Base-by-base conservation (phyloP, 2,797 vertebrate genomes). In the Esox lucius region DNA sequence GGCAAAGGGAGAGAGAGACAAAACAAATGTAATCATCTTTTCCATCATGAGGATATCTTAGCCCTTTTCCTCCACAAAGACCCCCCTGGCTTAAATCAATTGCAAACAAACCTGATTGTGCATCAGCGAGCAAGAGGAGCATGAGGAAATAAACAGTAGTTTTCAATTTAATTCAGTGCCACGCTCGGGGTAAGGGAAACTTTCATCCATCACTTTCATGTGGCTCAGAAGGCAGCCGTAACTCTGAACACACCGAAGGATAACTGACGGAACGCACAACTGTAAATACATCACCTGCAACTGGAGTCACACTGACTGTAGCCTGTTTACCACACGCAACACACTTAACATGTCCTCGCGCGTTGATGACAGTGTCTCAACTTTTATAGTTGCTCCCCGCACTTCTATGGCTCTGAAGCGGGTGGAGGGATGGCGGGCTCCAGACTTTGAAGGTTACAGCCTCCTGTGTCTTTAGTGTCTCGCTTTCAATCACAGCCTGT, bases 181-280 rank as follows among this genome's bases (percentile, higher is more conserved):
- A 83, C 76, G 72, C 89, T 87, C 80, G 68, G 84, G 91, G 91
- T 76, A 81, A 78, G 91, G 87, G 83, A 87, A 92, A 93, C 92
- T 93, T 93, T 92, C 93, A 94, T 94, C 93, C 91, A 91, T 94
- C 91, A 94, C 90, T 92, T 93, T 94, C 91, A 92, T 87, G 89
- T 83, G 86, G 81, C 87, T 78, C 69, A 5, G 83, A 78, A 87
- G 84, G 80, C 83, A 73, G 79, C 65, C 78, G 77, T 82, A 85
- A 85, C 82, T 83, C 84, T 31, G 80, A 76, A 71, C 73, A 74
- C 62, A 75, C 79, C 68, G 68, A 2, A 68, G 75, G 17, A 78
- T 70, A 75, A 15, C 67, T 46, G 39, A 42, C 39, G 39, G 39
- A 6, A 31, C 28, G 28, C 28, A 31, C 28, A 1, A 70, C 79